phyloP scores from a whole-genome alignment of 2,797 vertebrate species.

The Otus scops region DNA sequence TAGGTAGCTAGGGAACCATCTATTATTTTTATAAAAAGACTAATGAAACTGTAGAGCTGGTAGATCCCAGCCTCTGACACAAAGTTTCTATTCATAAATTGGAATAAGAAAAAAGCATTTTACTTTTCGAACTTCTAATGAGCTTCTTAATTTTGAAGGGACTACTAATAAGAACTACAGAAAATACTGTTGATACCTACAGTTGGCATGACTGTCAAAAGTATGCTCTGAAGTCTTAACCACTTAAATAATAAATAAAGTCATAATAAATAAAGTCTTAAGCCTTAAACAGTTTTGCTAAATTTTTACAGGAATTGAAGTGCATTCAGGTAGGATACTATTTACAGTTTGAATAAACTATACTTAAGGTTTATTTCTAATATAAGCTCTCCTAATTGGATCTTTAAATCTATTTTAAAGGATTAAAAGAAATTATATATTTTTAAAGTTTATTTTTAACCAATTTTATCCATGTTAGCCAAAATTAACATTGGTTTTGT shows the following conservation, averaged over 20 bases:
- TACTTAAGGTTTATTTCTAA: not conserved
- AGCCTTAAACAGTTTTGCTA: not conserved
- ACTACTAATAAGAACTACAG: not conserved
- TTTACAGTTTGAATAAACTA: not conserved
- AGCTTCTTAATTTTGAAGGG: not conserved
- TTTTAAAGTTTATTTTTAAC: not conserved
- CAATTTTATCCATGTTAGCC: not conserved
- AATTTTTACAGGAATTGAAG: not conserved
- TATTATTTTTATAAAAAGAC: not conserved
- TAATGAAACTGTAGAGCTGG: not conserved
- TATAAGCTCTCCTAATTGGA: not conserved
- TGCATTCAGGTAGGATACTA: not conserved
- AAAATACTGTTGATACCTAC: not conserved
- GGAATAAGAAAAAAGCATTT: constrained; percentile 1
- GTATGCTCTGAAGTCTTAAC: not conserved
- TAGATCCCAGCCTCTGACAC: not conserved
- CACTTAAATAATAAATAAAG: not conserved
- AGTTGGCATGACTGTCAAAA: not conserved
- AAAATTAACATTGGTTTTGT: not conserved
- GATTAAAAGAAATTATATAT: not conserved
- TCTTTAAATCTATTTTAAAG: not conserved
- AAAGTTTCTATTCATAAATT: constrained; percentile 28
- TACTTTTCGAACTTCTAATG: not conserved
- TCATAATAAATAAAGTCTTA: not conserved
- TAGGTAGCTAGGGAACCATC: not conserved